Conservation (phyloP, 2,888 invertebrate genomes). For the Watsonalla binaria region DNA sequence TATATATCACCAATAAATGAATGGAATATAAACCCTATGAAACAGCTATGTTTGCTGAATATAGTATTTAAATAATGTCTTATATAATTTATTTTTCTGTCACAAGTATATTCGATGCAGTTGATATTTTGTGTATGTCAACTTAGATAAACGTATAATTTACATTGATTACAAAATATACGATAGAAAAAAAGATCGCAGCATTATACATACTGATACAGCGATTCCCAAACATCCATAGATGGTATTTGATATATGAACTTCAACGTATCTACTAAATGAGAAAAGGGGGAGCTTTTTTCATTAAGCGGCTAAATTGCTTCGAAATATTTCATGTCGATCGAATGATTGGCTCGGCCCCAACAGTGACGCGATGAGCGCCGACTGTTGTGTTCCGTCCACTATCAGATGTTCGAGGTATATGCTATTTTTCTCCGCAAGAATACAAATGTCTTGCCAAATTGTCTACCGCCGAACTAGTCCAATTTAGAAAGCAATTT, state of each 20-base stretch:
- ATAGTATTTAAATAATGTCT: no score
- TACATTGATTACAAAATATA: no score
- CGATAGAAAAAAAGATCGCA: no score
- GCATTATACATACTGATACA: constrained; percentile 3
- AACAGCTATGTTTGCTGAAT: no score
- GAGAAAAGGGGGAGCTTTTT: constrained; percentile 47
- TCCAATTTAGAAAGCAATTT: constrained; percentile 78
- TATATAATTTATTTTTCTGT: no score
- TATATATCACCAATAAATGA: no score
- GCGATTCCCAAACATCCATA: constrained; percentile 22
- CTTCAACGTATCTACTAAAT: constrained; percentile 35
- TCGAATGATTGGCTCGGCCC: constrained; percentile 68
- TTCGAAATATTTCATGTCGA: constrained; percentile 63
- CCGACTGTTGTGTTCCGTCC: constrained; percentile 57
- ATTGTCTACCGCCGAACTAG: constrained; percentile 75
- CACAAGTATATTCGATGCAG: no score
- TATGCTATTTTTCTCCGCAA: constrained; percentile 73
- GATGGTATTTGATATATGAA: constrained; percentile 13
- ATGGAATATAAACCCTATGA: no score
- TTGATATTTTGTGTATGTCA: no score
- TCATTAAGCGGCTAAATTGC: constrained; percentile 55
- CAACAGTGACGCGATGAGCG: constrained; percentile 52
- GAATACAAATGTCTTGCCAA: constrained; percentile 78
- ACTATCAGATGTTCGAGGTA: constrained; percentile 71
- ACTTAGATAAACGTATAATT: no score